phyloP scores from a whole-genome alignment of 2,888 invertebrate genomes.

The Andrena haemorrhoa region DNA sequence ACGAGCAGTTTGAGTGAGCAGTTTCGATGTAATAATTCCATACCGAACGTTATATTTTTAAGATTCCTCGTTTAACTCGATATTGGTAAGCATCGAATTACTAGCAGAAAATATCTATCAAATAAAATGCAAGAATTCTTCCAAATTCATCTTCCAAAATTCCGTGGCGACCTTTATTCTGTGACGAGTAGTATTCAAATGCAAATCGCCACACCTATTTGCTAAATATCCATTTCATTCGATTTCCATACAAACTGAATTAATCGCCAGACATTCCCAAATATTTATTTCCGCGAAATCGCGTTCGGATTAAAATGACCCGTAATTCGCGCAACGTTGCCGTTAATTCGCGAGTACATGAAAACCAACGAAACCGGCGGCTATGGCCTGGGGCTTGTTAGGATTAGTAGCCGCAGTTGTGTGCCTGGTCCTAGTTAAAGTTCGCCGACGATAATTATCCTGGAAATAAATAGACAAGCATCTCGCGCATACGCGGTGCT shows the following conservation, averaged over 20 bases:
- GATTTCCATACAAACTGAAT: too few species aligned
- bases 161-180: too few species aligned
- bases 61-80: too few species aligned
- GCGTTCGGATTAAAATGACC: background rate
- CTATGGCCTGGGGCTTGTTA: constrained; percentile 2
- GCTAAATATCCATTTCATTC: too few species aligned
- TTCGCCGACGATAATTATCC: constrained; percentile 15
- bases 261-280: too few species aligned
- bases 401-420: background rate
- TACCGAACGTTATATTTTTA: background rate
- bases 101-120: background rate
- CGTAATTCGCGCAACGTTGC: background rate
- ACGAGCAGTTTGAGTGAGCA: too few species aligned
- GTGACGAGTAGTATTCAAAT: too few species aligned
- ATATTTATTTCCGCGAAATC: background rate
- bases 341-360: constrained; percentile 10
- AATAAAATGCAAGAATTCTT: background rate
- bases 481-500: background rate
- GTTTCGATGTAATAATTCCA: background rate
- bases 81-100: background rate
- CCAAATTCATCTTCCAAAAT: too few species aligned
- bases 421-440: background rate
- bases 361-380: background rate
- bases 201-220: too few species aligned
- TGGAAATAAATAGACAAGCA: constrained; percentile 10